Base-by-base conservation (phyloP, 2,113 vertebrate genomes). In the Ranitomeya imitator region DNA sequence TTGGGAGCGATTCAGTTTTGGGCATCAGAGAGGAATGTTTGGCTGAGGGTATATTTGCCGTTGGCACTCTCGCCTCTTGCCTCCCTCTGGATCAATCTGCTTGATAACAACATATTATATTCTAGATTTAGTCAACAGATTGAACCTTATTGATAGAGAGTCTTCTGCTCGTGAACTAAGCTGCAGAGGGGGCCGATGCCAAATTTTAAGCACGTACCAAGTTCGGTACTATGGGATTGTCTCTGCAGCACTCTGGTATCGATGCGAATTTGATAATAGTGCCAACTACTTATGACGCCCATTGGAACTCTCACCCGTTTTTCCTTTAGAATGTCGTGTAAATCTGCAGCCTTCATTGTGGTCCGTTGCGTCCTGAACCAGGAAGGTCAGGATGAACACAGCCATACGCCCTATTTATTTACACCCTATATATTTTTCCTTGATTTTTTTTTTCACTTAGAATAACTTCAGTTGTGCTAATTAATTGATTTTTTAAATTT, bases 381-480 rank as follows among this genome's bases (percentile, higher is more conserved):
- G 71, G 71, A 9, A 18, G 71, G 8, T n/a, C 63, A 67, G 63
- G 63, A 67, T 67, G 63, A 67, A 23, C 63, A 74, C 12, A 37
- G 13, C 23, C 31, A 3, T 18, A 65, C 5, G 2, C 13, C 9
- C 13, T 19, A 26, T 3, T 26, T 26, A 6, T 45, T 45, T 45
- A 26, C 59, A 15, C 13, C 15, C 15, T 60, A 60, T 1, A 26
- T 73, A 73, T 31, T 73, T 37, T 13, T 37, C 69, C 37, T 10
- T 23, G 11, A 21, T 10, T 26, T 69, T 69, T 14, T 55, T 55
- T 23, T 13, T 31, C 12, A 90, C 87, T 83, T 90, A 90, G 85
- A 86, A 90, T 92, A 90, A 86, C 91, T 85, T 88, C 60, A 91
- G 91, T 82, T 92, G 90, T 91, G 86, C 88, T 88, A 57, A 52